phyloP scores from a whole-genome alignment of 2,797 vertebrate genomes.

The Pteropus rufus region DNA sequence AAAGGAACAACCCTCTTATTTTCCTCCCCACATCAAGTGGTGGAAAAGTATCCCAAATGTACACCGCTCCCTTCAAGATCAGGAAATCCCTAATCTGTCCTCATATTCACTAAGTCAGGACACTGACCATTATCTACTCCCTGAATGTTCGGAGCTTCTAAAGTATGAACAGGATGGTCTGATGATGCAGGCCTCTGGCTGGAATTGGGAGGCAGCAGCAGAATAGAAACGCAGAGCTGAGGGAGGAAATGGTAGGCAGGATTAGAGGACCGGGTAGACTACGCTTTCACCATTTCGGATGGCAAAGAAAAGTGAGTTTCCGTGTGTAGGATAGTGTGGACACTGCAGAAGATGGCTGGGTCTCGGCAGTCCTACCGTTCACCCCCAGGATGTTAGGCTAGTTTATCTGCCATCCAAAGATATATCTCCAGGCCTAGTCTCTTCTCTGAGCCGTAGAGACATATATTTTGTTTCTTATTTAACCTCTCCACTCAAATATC shows the following conservation, averaged over 20 bases:
- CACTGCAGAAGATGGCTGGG: neutral
- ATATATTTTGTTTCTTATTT: neutral
- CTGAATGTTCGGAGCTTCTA: neutral
- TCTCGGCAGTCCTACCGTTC: neutral
- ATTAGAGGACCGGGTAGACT: neutral
- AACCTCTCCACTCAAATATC: neutral
- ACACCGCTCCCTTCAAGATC: neutral
- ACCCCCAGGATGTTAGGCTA: neutral
- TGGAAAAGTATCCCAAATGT: neutral
- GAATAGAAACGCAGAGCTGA: neutral
- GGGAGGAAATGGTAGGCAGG: neutral
- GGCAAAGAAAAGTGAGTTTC: neutral
- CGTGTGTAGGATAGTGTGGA: neutral
- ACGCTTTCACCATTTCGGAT: neutral
- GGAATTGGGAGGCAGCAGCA: neutral
- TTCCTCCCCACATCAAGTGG: neutral
- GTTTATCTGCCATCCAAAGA: neutral
- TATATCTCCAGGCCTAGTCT: neutral
- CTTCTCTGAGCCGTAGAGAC: neutral
- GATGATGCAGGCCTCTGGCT: neutral
- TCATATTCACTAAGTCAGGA: neutral
- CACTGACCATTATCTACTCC: neutral
- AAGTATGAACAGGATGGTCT: neutral
- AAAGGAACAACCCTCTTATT: neutral
- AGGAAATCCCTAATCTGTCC: neutral